Conservation (phyloP, 1,140 invertebrate genomes). For the Drosophila sturtevanti region DNA sequence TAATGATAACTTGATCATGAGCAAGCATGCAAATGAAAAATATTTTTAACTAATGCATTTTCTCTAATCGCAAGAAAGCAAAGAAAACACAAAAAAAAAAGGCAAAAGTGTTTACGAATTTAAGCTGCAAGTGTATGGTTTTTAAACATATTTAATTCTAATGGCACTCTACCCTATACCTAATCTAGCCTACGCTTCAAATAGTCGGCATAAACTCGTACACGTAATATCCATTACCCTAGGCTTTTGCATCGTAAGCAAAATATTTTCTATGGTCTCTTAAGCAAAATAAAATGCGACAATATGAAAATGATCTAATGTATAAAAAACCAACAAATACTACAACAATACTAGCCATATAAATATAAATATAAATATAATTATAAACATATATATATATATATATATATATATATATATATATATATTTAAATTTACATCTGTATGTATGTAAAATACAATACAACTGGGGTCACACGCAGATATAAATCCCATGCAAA, state of each 20-base stretch:
- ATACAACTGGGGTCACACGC: slow-evolving; percentile 23
- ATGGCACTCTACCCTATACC: slow-evolving; percentile 42
- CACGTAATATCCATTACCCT: slow-evolving; percentile 43
- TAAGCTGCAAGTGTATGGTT: slow-evolving; percentile 75
- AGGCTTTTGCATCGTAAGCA: slow-evolving; percentile 50
- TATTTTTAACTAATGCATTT: slow-evolving; percentile 59
- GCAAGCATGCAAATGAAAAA: slow-evolving; percentile 43
- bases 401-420: slow-evolving; percentile 15
- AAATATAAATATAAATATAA: not conserved
- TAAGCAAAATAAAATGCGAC: slow-evolving; percentile 19
- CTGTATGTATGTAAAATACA: slow-evolving; percentile 56
- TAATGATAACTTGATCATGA: slow-evolving; percentile 47
- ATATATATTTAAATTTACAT: slow-evolving; percentile 1
- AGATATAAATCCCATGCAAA: slow-evolving; percentile 62
- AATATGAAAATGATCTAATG: slow-evolving; percentile 52
- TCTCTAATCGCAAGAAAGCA: slow-evolving; percentile 33
- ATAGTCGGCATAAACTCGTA: slow-evolving; percentile 58
- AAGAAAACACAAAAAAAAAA: slow-evolving; percentile 17
- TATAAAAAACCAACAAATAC: slow-evolving; percentile 65
- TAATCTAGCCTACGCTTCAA: slow-evolving; percentile 63
- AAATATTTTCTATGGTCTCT: slow-evolving; percentile 70
- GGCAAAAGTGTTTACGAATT: slow-evolving; percentile 63
- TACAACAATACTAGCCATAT: slow-evolving; percentile 4
- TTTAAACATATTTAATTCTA: slow-evolving; percentile 43
- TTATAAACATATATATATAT: slow-evolving; percentile 29